A percentile compares a stretch with the other conserved stretches of the same genome.
These are phyloP conservation scores for Plectrocnemia conspersa DNA, from an alignment of 1,140 invertebrate species.

Conservation along the genomic window DNA sequence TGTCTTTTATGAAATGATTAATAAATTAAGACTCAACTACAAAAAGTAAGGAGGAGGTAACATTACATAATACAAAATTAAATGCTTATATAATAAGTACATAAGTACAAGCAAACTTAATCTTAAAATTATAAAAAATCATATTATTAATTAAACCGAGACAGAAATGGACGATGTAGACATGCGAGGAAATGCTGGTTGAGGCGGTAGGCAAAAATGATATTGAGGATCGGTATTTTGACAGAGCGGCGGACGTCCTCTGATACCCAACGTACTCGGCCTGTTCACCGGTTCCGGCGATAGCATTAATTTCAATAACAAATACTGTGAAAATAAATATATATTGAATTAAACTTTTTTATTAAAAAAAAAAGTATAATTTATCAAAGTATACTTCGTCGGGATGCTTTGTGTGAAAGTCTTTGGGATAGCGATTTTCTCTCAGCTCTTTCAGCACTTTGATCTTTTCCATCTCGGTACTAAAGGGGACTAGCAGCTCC, in stretches of 20 bases:
- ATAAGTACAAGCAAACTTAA: too few species aligned
- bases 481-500: conserved; percentile 84
- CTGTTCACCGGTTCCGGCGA: conserved; percentile 65
- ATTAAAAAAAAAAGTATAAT: neutral
- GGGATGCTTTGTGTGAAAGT: conserved; percentile 61
- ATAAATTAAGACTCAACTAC: too few species aligned
- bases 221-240: conserved; percentile 25
- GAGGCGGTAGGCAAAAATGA: conserved; percentile 27
- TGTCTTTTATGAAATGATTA: too few species aligned
- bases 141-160: too few species aligned
- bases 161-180: conserved; percentile 25
- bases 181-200: conserved; percentile 1
- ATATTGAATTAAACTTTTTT: conserved; percentile 15
- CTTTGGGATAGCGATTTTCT: conserved; percentile 62
- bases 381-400: conserved; percentile 58
- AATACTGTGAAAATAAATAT: conserved; percentile 54
- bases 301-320: conserved; percentile 72
- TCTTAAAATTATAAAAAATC: too few species aligned
- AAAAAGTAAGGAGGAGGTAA: too few species aligned
- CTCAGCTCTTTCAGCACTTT: conserved; percentile 58
- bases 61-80: too few species aligned
- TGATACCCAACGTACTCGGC: conserved; percentile 71
- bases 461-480: conserved; percentile 84
- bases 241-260: conserved; percentile 35
- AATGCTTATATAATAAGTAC: too few species aligned